Evolutionary conservation across 1,140 invertebrate species (phyloP).

Genomic region (Colletes latitarsis): DNA sequence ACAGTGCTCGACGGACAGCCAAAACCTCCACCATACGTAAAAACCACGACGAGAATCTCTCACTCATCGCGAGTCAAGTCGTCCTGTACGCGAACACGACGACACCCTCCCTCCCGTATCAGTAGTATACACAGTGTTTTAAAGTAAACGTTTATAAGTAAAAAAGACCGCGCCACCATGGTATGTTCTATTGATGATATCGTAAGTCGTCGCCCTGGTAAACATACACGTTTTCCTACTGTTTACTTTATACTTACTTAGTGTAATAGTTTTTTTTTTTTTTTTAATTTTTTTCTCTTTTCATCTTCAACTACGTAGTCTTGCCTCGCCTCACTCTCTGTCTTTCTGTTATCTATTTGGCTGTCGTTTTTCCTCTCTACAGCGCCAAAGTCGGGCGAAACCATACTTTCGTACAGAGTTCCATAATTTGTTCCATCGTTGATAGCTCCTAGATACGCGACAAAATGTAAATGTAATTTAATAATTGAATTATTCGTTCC

Average conservation of each 20-base stretch:
- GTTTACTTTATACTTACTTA: slow-evolving; percentile 59
- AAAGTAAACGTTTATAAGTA: slow-evolving; percentile 36
- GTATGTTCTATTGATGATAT: slow-evolving; percentile 80
- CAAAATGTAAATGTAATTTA: too few species aligned
- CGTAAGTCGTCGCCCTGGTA: slow-evolving; percentile 80
- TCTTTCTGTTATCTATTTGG: slow-evolving; percentile 16
- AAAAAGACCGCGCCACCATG: slow-evolving; percentile 68
- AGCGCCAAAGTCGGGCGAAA: background rate
- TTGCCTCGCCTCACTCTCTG: slow-evolving; percentile 30
- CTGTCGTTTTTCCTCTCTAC: background rate
- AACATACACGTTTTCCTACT: slow-evolving; percentile 72
- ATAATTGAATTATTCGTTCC: too few species aligned
- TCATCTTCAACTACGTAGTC: background rate
- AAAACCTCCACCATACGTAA: slow-evolving; percentile 17
- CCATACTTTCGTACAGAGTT: too few species aligned
- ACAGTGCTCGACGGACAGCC: slow-evolving; percentile 50
- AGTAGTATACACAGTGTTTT: slow-evolving; percentile 5
- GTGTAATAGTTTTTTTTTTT: slow-evolving; percentile 63
- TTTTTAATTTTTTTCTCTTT: background rate
- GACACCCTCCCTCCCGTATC: background rate
- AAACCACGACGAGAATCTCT: background rate
- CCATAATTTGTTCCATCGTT: too few species aligned
- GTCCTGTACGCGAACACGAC: background rate
- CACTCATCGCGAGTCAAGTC: background rate
- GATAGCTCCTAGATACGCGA: too few species aligned